Base-by-base conservation (phyloP, 2,888 invertebrate genomes). In the Diploptera punctata region DNA sequence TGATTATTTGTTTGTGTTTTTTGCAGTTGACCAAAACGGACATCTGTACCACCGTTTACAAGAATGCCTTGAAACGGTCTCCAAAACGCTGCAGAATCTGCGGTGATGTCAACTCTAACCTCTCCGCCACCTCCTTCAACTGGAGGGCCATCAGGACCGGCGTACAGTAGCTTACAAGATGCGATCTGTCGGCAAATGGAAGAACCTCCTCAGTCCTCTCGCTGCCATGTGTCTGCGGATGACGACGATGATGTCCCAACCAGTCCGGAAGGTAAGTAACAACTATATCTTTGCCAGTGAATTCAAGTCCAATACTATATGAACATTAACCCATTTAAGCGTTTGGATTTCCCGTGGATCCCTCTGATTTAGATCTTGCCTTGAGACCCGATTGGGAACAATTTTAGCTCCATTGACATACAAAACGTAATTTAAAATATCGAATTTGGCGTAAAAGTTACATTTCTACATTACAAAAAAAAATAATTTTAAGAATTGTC, bases 111-210 rank as follows among this genome's bases (percentile, higher is more conserved):
- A 2, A 47, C 65, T 18, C 43, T 65, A 26, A 65, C 65, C 26
- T 65, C 65, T 65, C 65, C 65, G 29, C 65, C 65, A 47, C 65
- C 65, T 26, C 44, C 65, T 47, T 57, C 57, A 26, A n/a, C 57
- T 57, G 57, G 57, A 29, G 57, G 57, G 57, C 57, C 57, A 7
- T 57, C 57, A n/a, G 65, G 44, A 10, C 26, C 44, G 44, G 26
- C 65, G n/a, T 65, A 65, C 43, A 44, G 43, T 29, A 65, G 65
- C 26, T 10, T 65, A 29, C 65, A 65, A 26, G 65, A 65, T 65
- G 65, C 65, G 5, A 44, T 65, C 29, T 65, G 65, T 21, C 65
- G 65, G 18, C 65, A 65, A 47, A 44, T 65, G 65, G 47, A 65
- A n/a, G 65, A 65, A 65, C 65, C 65, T 5, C n/a, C 65, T 24